phyloP scores from a whole-genome alignment of 1,140 invertebrate genomes.

The Aphelenchoides besseyi region DNA sequence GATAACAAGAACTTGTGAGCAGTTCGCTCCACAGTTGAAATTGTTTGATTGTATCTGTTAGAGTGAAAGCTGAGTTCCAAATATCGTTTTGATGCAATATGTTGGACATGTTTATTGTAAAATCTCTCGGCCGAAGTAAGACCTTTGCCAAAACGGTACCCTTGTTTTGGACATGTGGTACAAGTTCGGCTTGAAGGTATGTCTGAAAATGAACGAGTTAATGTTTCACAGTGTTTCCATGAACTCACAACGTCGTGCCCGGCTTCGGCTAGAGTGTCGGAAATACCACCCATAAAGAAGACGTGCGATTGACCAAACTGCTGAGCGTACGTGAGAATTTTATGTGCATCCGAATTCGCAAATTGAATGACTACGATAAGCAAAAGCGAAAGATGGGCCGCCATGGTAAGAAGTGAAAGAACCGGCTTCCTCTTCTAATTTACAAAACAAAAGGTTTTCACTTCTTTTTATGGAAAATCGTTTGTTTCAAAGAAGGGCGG shows the following conservation, averaged over 20 bases:
- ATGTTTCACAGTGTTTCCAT: background rate
- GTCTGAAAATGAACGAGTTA: background rate
- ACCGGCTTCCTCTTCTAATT: too few relatives aligned
- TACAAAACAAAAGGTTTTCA: too few relatives aligned
- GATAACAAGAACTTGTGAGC: conserved; percentile 8
- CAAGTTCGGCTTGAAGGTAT: background rate
- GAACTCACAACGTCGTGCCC: conserved; percentile 10
- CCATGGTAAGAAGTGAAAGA: too few relatives aligned
- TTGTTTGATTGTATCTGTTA: background rate
- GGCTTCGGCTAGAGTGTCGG: conserved; percentile 1
- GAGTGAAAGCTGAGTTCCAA: background rate
- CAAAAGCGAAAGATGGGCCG: too few relatives aligned
- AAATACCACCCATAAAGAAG: conserved; percentile 15
- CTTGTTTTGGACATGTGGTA: background rate
- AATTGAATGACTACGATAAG: background rate
- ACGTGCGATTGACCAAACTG: conserved; percentile 17
- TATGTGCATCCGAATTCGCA: background rate
- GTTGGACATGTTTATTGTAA: background rate
- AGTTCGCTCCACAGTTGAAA: background rate
- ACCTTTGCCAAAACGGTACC: background rate
- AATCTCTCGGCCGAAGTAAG: background rate
- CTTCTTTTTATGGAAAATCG: too few relatives aligned
- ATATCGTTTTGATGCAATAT: background rate
- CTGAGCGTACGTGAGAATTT: background rate
- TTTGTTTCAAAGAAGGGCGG: too few relatives aligned